Conservation (phyloP, 2,113 vertebrate species). For the Ctenomys sociabilis region DNA sequence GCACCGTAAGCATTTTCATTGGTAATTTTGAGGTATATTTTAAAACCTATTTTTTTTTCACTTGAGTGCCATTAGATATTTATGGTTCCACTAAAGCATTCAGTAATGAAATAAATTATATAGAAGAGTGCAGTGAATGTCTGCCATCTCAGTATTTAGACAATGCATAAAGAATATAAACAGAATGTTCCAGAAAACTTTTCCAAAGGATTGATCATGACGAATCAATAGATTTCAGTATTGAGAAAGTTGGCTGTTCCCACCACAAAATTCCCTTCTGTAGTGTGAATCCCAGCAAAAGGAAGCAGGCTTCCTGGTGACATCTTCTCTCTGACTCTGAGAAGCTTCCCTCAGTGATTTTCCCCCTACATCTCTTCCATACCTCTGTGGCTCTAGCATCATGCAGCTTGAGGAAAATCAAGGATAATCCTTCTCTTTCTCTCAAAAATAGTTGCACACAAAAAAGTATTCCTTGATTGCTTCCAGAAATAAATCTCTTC, state of each 20-base stretch:
- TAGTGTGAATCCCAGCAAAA: background rate
- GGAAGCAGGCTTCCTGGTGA: background rate
- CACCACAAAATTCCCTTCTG: background rate
- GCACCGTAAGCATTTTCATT: constrained; percentile 68
- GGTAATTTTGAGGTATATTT: constrained; percentile 67
- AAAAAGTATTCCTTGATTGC: background rate
- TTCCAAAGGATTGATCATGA: background rate
- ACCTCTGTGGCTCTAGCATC: background rate
- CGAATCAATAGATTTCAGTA: constrained; percentile 7
- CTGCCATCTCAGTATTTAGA: constrained; percentile 26
- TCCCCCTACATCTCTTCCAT: background rate
- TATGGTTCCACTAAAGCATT: constrained; percentile 64
- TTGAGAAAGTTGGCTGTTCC: background rate
- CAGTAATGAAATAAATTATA: constrained; percentile 54
- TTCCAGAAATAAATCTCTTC: background rate
- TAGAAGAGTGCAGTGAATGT: background rate
- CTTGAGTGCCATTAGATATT: constrained; percentile 58
- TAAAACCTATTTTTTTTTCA: constrained; percentile 56
- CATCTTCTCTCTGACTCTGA: background rate
- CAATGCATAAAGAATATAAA: background rate
- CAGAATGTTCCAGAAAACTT: background rate
- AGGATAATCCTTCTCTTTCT: background rate
- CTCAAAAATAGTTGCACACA: background rate
- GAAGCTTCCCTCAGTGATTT: background rate
- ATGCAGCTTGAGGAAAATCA: background rate